phyloP scores from a whole-genome alignment of 2,888 invertebrate species.

The Brenthis daphne region DNA sequence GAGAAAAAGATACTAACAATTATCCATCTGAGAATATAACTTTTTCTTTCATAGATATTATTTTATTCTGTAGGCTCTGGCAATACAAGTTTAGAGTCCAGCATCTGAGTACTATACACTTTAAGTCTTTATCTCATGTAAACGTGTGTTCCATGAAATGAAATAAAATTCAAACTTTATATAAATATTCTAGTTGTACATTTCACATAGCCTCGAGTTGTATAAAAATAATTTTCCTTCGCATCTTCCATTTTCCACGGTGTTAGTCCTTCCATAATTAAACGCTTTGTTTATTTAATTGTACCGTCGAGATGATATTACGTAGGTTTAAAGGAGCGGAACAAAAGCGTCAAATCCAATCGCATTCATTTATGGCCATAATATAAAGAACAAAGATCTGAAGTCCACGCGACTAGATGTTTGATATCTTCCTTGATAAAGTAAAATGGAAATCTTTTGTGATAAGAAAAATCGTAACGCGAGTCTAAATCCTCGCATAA shows the following conservation, averaged over 20 bases:
- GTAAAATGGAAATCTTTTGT: background rate
- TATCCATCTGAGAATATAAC: too few species aligned
- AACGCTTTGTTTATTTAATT: slow-evolving; percentile 41
- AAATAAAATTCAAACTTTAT: background rate
- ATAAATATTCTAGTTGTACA: slow-evolving; percentile 1
- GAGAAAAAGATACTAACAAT: too few species aligned
- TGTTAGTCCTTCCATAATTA: slow-evolving; percentile 29
- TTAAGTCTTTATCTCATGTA: too few species aligned
- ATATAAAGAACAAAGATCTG: background rate
- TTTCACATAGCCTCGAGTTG: background rate
- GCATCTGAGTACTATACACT: too few species aligned
- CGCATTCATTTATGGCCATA: slow-evolving; percentile 31
- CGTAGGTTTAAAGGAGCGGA: slow-evolving; percentile 28
- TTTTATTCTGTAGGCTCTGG: too few species aligned
- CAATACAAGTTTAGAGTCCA: too few species aligned
- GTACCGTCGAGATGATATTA: slow-evolving; percentile 34
- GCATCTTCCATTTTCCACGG: slow-evolving; percentile 1
- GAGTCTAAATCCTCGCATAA: background rate
- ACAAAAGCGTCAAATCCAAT: slow-evolving; percentile 36
- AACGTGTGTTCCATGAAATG: background rate
- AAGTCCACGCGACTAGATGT: slow-evolving; percentile 1
- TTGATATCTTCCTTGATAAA: background rate
- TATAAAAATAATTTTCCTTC: slow-evolving; percentile 14
- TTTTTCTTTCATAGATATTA: too few species aligned
- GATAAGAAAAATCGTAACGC: background rate